Conservation (phyloP, 2,113 vertebrate genomes). For the Lophius piscatorius region DNA sequence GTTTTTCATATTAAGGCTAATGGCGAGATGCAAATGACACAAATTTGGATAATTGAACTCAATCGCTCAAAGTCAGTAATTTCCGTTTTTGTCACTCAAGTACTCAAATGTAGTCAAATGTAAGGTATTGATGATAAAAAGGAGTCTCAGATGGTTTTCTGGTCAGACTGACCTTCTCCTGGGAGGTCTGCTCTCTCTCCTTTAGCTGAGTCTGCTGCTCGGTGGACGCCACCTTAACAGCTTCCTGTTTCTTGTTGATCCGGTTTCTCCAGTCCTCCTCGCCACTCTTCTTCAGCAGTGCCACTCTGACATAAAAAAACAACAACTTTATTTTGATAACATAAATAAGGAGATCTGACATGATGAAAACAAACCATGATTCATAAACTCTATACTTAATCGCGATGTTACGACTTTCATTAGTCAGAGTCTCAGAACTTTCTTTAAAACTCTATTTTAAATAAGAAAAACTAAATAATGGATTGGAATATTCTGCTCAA, state of each 20-base stretch:
- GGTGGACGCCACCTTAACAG: slow-evolving; percentile 71
- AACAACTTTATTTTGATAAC: too few relatives aligned
- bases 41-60: too few relatives aligned
- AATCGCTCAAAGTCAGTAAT: too few relatives aligned
- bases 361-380: not conserved
- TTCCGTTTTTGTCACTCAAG: too few relatives aligned
- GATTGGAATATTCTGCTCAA: too few relatives aligned
- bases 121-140: not conserved
- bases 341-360: not conserved
- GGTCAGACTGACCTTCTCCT: slow-evolving; percentile 84
- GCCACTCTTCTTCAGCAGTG: slow-evolving; percentile 93
- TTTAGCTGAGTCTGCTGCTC: slow-evolving; percentile 77
- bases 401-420: too few relatives aligned
- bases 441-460: too few relatives aligned
- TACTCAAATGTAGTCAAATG: too few relatives aligned
- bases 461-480: too few relatives aligned
- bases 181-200: slow-evolving; percentile 84
- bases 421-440: too few relatives aligned
- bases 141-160: not conserved
- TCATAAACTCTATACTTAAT: not conserved
- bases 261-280: slow-evolving; percentile 97
- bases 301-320: slow-evolving; percentile 80
- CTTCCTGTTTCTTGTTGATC: slow-evolving; percentile 91
- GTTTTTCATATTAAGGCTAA: too few relatives aligned
- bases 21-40: too few relatives aligned